Conservation (phyloP, 2,113 vertebrate genomes). For the Fulica atra region DNA sequence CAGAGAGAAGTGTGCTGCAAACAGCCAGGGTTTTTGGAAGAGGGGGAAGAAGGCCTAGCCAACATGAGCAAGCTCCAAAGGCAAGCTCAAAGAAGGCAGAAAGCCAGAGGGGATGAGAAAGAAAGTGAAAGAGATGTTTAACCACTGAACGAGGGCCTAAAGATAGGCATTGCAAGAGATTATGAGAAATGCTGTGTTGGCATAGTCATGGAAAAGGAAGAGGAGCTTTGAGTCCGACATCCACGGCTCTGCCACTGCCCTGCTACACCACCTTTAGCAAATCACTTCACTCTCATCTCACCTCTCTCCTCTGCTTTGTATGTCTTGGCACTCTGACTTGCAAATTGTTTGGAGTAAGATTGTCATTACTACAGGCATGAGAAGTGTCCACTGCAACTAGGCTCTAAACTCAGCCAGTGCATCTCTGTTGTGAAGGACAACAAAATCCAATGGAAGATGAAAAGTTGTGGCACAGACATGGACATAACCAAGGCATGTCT, state of each 20-base stretch:
- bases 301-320: not conserved
- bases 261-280: not conserved
- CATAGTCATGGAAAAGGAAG: not conserved
- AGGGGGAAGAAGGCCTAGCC: not conserved
- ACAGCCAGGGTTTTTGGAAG: not conserved
- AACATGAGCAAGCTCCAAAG: not conserved
- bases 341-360: not conserved
- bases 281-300: not conserved
- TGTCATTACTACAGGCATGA: not conserved
- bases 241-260: not conserved
- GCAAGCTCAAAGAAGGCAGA: not conserved
- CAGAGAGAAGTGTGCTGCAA: not conserved
- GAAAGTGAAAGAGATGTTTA: not conserved
- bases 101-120: not conserved
- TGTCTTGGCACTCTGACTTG: not conserved
- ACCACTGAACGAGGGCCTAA: rapidly evolving
- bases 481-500: rapidly evolving
- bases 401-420: not conserved
- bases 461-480: not conserved
- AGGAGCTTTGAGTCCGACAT: not conserved
- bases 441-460: not conserved
- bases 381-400: not conserved
- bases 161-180: not conserved
- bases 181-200: not conserved
- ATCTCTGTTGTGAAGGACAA: not conserved